phyloP scores from a whole-genome alignment of 2,113 vertebrate species.

The Zingel zingel region DNA sequence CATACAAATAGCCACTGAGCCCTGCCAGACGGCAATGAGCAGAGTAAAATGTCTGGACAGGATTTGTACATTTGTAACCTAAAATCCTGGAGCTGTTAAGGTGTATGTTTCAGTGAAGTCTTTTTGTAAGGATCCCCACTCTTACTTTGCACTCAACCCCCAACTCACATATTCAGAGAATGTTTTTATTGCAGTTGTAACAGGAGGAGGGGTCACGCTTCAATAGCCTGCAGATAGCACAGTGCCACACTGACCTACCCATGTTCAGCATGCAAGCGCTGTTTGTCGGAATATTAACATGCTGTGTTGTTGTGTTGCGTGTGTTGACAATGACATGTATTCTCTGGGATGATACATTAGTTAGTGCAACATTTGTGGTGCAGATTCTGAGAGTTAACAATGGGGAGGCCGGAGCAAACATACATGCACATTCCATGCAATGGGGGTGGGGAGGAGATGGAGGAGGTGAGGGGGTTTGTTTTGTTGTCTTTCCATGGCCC shows the following conservation, averaged over 20 bases:
- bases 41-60: neutral
- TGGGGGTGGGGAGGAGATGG: conserved; percentile 41
- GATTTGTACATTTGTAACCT: neutral
- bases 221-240: conserved; percentile 12
- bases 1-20: neutral
- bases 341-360: neutral
- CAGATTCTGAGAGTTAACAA: conserved; percentile 17
- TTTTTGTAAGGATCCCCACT: neutral
- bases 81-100: neutral
- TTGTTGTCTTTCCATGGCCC: conserved; percentile 49
- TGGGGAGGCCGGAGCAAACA: conserved; percentile 33
- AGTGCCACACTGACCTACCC: neutral
- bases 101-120: neutral
- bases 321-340: neutral
- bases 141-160: conserved; percentile 31
- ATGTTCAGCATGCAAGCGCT: neutral
- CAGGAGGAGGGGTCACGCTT: neutral
- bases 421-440: conserved; percentile 67
- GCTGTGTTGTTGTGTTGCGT: neutral
- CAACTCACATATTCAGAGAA: conserved; percentile 54
- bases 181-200: conserved; percentile 56
- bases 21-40: neutral
- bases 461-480: conserved; percentile 38
- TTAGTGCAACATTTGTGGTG: neutral
- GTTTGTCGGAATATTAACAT: neutral